phyloP scores from a whole-genome alignment of 1,140 invertebrate species.

The Harlomillsia oculata region DNA sequence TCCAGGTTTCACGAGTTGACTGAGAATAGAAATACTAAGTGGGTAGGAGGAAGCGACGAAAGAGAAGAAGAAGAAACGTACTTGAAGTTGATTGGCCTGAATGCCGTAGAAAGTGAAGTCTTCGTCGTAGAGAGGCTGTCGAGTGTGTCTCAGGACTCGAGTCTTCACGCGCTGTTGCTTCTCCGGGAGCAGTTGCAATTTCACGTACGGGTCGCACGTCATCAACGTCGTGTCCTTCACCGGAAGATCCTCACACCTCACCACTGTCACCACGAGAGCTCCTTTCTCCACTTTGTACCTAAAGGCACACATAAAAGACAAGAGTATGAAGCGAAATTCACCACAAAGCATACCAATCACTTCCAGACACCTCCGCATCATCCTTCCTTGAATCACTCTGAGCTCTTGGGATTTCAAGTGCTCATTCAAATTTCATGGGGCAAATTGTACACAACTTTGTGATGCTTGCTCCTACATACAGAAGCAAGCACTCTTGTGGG shows the following conservation, averaged over 20 bases:
- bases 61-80: conserved; percentile 32
- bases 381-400: no score
- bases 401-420: no score
- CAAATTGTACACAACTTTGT: no score
- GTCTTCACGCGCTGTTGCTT: conserved; percentile 94
- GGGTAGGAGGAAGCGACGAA: not conserved
- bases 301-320: conserved; percentile 15
- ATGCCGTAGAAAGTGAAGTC: conserved; percentile 95
- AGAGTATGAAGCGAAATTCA: not conserved
- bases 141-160: conserved; percentile 79
- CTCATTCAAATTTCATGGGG: no score
- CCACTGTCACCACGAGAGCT: conserved; percentile 80
- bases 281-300: conserved; percentile 79
- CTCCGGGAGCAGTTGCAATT: conserved; percentile 83
- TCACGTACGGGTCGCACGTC: conserved; percentile 84
- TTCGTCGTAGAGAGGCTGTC: conserved; percentile 88
- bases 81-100: conserved; percentile 64
- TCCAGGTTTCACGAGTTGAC: no score
- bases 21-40: not conserved
- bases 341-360: no score
- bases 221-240: conserved; percentile 59
- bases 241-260: conserved; percentile 72
- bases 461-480: no score
- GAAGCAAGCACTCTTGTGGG: no score
- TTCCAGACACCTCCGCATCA: no score